Evolutionary conservation across 2,888 invertebrate species (phyloP).

Genomic region (Netelia melanura): DNA sequence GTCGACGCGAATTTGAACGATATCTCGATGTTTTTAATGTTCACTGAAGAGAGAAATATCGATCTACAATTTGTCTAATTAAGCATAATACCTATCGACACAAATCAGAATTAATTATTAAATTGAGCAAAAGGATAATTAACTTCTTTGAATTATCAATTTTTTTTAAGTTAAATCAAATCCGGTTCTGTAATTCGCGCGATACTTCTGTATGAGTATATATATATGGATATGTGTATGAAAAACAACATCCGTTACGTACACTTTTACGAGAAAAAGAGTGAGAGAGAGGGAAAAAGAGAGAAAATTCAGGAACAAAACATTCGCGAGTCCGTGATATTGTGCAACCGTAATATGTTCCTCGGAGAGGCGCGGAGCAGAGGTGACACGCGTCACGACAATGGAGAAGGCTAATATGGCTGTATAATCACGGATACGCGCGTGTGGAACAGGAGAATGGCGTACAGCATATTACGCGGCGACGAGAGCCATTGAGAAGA

Average conservation of each 20-base stretch:
- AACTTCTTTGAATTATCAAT: neutral
- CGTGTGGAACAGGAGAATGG: slow-evolving; percentile 43
- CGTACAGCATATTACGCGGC: slow-evolving; percentile 34
- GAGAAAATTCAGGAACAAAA: slow-evolving; percentile 38
- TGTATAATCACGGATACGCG: slow-evolving; percentile 61
- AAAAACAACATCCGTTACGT: neutral
- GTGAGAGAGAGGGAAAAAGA: neutral
- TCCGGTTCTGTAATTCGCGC: neutral
- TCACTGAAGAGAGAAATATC: no score
- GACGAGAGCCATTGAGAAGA: slow-evolving; percentile 49
- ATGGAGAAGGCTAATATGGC: slow-evolving; percentile 67
- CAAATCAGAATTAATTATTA: no score
- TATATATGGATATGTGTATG: neutral
- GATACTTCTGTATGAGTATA: neutral
- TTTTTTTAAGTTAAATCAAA: neutral
- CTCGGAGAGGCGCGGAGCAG: slow-evolving; percentile 60
- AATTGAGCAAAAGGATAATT: neutral
- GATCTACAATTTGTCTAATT: no score
- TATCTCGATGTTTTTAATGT: no score
- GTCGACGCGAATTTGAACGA: no score
- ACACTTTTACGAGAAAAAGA: neutral
- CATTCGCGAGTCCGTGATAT: slow-evolving; percentile 52
- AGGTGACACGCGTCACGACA: slow-evolving; percentile 70
- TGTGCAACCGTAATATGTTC: slow-evolving; percentile 61
- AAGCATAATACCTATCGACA: no score